Percentiles rank a stretch among this genome's conserved stretches.
These are phyloP conservation scores for Platysternon megacephalum DNA, from an alignment of 2,113 vertebrate species.

Conservation along the genomic window DNA sequence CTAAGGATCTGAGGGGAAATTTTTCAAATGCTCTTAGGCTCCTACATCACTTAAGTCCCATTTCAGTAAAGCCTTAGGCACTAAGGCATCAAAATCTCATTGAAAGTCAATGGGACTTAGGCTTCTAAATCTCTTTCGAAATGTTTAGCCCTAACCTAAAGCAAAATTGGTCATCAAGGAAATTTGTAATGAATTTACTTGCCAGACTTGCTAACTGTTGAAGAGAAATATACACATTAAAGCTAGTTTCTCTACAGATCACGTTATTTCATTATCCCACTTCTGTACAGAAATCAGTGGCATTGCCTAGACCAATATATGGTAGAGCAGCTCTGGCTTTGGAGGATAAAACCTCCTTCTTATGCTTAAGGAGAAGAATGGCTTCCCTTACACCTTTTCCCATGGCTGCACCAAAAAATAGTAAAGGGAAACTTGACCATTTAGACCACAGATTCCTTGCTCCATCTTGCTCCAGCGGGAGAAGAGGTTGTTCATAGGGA, in stretches of 20 bases:
- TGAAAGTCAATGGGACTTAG: background rate
- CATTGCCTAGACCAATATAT: background rate
- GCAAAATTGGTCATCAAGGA: background rate
- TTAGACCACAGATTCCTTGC: rapidly evolving
- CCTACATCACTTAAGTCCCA: no score
- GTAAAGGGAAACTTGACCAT: background rate
- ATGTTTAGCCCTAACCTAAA: background rate
- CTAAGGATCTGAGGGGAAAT: background rate
- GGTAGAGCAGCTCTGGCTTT: background rate
- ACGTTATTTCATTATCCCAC: background rate
- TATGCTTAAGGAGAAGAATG: rapidly evolving
- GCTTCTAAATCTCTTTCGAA: background rate
- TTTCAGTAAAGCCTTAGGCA: background rate
- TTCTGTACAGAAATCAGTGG: background rate
- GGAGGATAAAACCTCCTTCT: background rate
- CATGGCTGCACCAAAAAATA: background rate
- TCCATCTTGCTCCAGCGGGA: background rate
- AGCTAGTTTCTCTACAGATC: background rate
- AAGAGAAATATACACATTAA: background rate
- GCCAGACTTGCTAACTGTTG: background rate
- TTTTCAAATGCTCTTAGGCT: no score
- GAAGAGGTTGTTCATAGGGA: background rate
- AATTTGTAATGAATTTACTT: background rate
- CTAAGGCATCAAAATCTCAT: background rate
- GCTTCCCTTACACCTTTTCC: background rate